phyloP scores from a whole-genome alignment of 2,888 invertebrate genomes.

The Agrochola circellaris region DNA sequence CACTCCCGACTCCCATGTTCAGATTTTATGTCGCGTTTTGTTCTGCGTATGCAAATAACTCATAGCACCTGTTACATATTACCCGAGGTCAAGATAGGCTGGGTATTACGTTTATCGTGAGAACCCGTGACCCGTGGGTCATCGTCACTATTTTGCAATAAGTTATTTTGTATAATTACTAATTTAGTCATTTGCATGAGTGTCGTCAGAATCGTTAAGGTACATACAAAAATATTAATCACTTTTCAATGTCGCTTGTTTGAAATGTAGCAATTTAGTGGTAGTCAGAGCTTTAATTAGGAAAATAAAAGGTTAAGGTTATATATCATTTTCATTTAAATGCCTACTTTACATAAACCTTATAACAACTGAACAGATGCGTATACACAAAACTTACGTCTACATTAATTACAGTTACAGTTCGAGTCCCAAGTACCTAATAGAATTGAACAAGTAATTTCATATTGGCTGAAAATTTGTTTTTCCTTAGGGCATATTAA shows the following conservation, averaged over 20 bases:
- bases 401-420: neutral
- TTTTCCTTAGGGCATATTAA: no score
- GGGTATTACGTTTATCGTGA: neutral
- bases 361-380: neutral
- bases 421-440: neutral
- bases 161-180: conserved; percentile 6
- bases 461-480: neutral
- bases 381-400: neutral
- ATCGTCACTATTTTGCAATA: conserved; percentile 27
- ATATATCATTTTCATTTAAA: neutral
- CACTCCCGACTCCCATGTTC: no score
- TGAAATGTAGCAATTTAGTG: neutral
- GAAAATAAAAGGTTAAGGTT: neutral
- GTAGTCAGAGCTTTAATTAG: neutral
- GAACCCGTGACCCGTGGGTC: no score
- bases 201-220: neutral
- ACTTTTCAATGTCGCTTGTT: neutral
- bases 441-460: neutral
- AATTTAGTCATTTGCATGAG: neutral
- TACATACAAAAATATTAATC: neutral
- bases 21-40: no score
- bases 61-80: neutral
- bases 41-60: no score
- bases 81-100: conserved; percentile 9
- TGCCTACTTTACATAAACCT: neutral